These are phyloP conservation scores for Micoletzkya japonica DNA, from an alignment of 2,888 invertebrate genomes.

Conservation along the genomic window DNA sequence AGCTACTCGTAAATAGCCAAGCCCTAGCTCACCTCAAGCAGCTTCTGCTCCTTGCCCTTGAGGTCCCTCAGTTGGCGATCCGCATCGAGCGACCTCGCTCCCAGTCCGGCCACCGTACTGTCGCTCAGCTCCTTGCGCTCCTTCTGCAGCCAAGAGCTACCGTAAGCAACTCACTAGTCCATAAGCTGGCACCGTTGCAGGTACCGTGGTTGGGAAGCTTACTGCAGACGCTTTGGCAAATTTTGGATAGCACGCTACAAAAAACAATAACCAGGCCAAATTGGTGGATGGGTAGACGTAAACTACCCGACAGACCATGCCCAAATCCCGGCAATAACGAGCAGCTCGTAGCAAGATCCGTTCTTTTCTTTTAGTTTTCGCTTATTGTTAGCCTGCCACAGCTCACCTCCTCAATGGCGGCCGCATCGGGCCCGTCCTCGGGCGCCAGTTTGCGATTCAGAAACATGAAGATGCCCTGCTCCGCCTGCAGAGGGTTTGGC, in stretches of 20 bases:
- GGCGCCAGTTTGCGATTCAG: slow-evolving; percentile 18
- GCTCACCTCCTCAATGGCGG: slow-evolving; percentile 4
- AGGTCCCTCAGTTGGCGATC: slow-evolving; percentile 40
- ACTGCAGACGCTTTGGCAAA: too few relatives aligned
- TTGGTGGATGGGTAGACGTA: not conserved
- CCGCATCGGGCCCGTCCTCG: not conserved
- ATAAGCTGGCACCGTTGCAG: too few relatives aligned
- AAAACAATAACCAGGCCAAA: too few relatives aligned
- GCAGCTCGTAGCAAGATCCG: too few relatives aligned
- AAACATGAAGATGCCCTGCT: slow-evolving; percentile 25
- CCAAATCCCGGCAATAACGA: too few relatives aligned
- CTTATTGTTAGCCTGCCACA: too few relatives aligned
- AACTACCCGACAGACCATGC: too few relatives aligned
- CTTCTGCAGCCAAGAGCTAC: slow-evolving; percentile 13
- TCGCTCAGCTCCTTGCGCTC: slow-evolving; percentile 28
- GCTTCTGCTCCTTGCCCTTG: slow-evolving; percentile 37
- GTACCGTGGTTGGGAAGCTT: too few relatives aligned
- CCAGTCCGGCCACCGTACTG: slow-evolving; percentile 29
- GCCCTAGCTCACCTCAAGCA: slow-evolving; percentile 33
- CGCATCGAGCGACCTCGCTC: slow-evolving; percentile 32
- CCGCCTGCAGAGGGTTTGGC: too few relatives aligned
- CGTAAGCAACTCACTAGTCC: not conserved
- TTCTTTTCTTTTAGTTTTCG: too few relatives aligned
- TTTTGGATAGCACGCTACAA: too few relatives aligned
- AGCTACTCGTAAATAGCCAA: too few relatives aligned